Evolutionary conservation across 2,888 invertebrate species (phyloP).

Genomic region (Nomada fucata): DNA sequence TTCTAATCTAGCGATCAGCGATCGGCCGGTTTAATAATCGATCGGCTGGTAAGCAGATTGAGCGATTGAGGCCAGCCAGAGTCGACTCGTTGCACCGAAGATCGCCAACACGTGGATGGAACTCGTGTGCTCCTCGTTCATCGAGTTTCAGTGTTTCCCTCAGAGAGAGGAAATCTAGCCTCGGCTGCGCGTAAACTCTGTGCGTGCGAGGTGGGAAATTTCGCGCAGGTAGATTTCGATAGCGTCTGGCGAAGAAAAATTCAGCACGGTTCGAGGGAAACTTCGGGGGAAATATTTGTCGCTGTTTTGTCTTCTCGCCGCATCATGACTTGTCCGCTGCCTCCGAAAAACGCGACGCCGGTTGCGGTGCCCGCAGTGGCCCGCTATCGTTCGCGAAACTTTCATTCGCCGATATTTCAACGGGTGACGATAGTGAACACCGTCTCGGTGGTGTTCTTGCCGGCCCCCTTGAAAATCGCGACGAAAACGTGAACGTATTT

Average conservation of each 20-base stretch:
- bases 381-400: conserved; percentile 77
- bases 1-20: conserved; percentile 49
- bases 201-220: background rate
- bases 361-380: conserved; percentile 74
- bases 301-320: background rate
- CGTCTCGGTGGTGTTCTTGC: conserved; percentile 77
- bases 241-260: background rate
- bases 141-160: background rate
- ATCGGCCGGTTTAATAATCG: conserved; percentile 53
- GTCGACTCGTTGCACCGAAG: conserved; percentile 40
- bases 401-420: conserved; percentile 80
- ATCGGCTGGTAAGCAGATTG: conserved; percentile 67
- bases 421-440: conserved; percentile 79
- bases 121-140: background rate
- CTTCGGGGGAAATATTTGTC: too few relatives aligned
- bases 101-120: background rate
- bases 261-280: too few relatives aligned
- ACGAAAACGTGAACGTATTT: conserved; percentile 3
- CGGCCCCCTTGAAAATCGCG: conserved; percentile 78
- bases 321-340: conserved; percentile 80
- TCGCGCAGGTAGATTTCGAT: background rate
- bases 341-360: conserved; percentile 71
- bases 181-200: background rate
- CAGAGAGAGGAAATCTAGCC: background rate
- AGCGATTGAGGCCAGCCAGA: conserved; percentile 69